Conservation (phyloP, 2,797 vertebrate genomes). For the Hybognathus amarus region DNA sequence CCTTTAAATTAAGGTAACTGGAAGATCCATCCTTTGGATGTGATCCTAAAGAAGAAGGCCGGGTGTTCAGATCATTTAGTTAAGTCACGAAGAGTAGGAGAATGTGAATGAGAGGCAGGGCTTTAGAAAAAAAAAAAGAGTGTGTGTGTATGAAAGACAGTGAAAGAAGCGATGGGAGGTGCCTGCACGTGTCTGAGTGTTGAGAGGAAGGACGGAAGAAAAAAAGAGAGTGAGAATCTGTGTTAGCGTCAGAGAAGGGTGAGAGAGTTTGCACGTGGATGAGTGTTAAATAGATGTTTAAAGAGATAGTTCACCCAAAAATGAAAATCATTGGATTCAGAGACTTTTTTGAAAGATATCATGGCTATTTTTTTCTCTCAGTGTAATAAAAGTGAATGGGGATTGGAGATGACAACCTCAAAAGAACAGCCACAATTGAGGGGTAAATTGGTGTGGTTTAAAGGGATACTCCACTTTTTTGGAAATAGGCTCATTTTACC, state of each 20-base stretch:
- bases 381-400: neutral
- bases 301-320: neutral
- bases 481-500: no score
- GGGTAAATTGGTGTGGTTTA: neutral
- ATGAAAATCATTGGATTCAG: neutral
- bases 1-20: neutral
- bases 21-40: neutral
- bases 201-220: slow-evolving; percentile 1
- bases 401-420: neutral
- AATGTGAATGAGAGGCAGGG: slow-evolving; percentile 45
- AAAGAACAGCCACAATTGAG: neutral
- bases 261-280: slow-evolving; percentile 22
- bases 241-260: slow-evolving; percentile 24
- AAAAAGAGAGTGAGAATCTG: slow-evolving; percentile 26
- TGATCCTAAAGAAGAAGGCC: neutral
- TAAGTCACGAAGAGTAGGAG: slow-evolving; percentile 17
- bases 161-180: slow-evolving; percentile 22
- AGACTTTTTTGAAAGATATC: neutral
- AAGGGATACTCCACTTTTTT: no score
- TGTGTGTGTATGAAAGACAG: slow-evolving; percentile 23
- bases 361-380: neutral
- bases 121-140: slow-evolving; percentile 3
- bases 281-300: slow-evolving; percentile 24
- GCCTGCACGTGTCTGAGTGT: slow-evolving; percentile 9
- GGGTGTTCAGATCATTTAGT: slow-evolving; percentile 13